Evolutionary conservation across 2,888 invertebrate species (phyloP).

Genomic region (Serripes groenlandicus): DNA sequence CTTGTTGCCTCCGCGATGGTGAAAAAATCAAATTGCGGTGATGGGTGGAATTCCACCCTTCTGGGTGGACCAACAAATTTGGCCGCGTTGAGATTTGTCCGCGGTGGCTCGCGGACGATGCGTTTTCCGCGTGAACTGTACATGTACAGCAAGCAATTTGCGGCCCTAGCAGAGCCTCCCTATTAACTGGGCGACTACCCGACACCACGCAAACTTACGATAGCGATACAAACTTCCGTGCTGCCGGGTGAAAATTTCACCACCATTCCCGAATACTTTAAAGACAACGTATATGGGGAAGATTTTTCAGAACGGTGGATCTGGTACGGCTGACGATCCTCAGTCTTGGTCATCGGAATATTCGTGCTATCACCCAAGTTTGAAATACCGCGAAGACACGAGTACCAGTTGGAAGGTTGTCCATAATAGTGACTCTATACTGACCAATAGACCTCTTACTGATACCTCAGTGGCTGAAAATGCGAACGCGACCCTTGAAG

Average conservation of each 20-base stretch:
- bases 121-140: no score
- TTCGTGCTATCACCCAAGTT: background rate
- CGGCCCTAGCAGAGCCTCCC: background rate
- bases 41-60: no score
- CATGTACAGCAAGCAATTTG: slow-evolving; percentile 4
- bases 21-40: no score
- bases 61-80: no score
- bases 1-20: no score
- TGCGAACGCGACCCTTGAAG: background rate
- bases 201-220: background rate
- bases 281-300: background rate
- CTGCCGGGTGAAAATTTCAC: background rate
- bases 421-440: background rate
- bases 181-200: background rate
- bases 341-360: slow-evolving; percentile 1
- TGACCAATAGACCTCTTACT: background rate
- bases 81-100: no score
- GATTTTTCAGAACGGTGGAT: background rate
- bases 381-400: background rate
- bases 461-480: background rate
- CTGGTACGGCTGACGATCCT: background rate
- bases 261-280: slow-evolving; percentile 8
- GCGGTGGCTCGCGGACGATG: no score
- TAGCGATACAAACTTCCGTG: slow-evolving; percentile 1
- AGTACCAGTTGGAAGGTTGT: background rate